phyloP scores from a whole-genome alignment of 1,140 invertebrate genomes.

The Fopius arisanus region DNA sequence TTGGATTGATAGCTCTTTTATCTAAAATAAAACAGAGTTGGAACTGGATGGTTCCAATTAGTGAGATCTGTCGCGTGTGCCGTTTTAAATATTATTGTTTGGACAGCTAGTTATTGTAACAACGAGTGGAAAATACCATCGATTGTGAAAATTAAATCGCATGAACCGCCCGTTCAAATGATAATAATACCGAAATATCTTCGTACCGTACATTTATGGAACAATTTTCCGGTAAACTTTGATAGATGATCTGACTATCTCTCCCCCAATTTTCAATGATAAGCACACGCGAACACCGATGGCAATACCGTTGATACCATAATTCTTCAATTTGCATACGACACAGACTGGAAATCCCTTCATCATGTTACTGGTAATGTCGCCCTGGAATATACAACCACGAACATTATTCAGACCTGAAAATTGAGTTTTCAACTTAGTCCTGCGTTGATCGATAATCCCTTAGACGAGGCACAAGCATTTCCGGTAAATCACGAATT shows the following conservation, averaged over 20 bases:
- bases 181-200: background rate
- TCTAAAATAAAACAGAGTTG: too few relatives aligned
- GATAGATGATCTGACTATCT: background rate
- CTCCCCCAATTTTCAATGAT: background rate
- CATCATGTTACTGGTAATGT: conserved; percentile 1
- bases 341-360: background rate
- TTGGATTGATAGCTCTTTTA: too few relatives aligned
- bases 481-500: background rate
- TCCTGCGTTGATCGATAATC: conserved; percentile 6
- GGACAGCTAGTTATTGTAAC: too few relatives aligned
- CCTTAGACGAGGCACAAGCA: background rate
- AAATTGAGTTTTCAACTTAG: conserved; percentile 27
- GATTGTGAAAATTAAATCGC: too few relatives aligned
- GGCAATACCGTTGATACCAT: background rate
- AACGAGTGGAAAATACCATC: too few relatives aligned
- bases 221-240: background rate
- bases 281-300: background rate
- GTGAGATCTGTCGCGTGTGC: too few relatives aligned
- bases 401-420: conserved; percentile 8
- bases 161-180: too few relatives aligned
- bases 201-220: background rate
- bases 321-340: conserved; percentile 10
- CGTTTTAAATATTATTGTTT: too few relatives aligned
- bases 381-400: background rate
- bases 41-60: too few relatives aligned